Evolutionary conservation across 2,113 vertebrate species (phyloP), one percentile per base, ranked within the genome.

Genomic region (Nansenia antarctica): DNA sequence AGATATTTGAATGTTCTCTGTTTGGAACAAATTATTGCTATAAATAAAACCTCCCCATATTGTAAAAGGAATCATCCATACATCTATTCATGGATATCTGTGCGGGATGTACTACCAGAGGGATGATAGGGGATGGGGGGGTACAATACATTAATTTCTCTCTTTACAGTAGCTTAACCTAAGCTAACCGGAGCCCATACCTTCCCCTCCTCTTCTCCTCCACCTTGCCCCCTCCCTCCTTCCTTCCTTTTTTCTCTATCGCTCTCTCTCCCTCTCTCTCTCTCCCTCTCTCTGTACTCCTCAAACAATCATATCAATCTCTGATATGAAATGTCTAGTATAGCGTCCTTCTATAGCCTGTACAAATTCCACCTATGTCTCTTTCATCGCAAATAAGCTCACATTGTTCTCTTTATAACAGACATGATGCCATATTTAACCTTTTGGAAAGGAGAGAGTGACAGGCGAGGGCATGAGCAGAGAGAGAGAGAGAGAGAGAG

Each of bases 21-120:
- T 54, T 53, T 20, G 32, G 14, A 62, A 62, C 60, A 52, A 20
- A 42, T 63, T 64, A 45, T 71, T 71, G 69, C 61, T 71, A 14
- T 54, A 47, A 54, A 4, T 37, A 54, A 12, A 59, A 45, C 18
- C 34, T n/a, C 37, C 34, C 35, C 54, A 9, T 24, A 34, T 22
- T 22, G 5, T 29, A 30, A 14, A 34, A n/a, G 31, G 30, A 31
- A 67, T 24, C 2, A 14, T 67, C 26, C 24, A 57, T 20, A 30
- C 35, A 45, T 29, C 18, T 32, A 57, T 37, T 54, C 15, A 55
- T 5, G 2, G 6, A 24, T 24, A 52, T 37, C 34, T 42, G 27
- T 47, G 49, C 30, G 54, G 26, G 67, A 14, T 31, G 39, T 47
- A n/a, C 42, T 12, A 64, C 7, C 12, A 49, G 26, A 47, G 11